Evolutionary conservation across 2,888 invertebrate genomes (phyloP).

Genomic region (Liodrosophila aerea): DNA sequence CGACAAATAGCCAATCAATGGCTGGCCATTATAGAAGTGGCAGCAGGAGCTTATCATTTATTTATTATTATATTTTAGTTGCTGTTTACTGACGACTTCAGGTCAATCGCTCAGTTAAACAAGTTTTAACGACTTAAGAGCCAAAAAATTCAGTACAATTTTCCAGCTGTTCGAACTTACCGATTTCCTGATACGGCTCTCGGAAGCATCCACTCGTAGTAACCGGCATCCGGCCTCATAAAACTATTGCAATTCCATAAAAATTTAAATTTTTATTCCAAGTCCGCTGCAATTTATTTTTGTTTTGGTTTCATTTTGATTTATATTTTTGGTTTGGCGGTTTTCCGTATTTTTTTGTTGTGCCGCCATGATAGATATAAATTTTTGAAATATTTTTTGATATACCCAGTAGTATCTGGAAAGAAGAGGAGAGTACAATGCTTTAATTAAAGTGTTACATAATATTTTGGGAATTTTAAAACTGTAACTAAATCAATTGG

Average conservation of each 20-base stretch:
- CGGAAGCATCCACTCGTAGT: too few relatives aligned
- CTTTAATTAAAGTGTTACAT: too few relatives aligned
- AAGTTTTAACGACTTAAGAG: slow-evolving; percentile 74
- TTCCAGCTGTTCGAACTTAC: slow-evolving; percentile 58
- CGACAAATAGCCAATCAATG: slow-evolving; percentile 63
- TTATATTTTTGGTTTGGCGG: background rate
- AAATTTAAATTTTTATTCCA: slow-evolving; percentile 68
- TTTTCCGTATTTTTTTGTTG: slow-evolving; percentile 1
- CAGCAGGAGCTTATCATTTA: slow-evolving; percentile 40
- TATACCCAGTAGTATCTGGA: background rate
- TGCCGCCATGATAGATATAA: background rate
- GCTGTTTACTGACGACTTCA: slow-evolving; percentile 28
- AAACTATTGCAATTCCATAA: slow-evolving; percentile 75
- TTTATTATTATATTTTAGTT: slow-evolving; percentile 33
- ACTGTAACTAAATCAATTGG: too few relatives aligned
- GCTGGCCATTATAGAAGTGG: slow-evolving; percentile 48
- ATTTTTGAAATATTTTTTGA: slow-evolving; percentile 13
- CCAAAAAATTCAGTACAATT: slow-evolving; percentile 74
- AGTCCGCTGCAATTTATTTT: slow-evolving; percentile 60
- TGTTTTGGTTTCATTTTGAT: slow-evolving; percentile 23
- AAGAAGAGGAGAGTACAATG: too few relatives aligned
- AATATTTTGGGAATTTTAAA: too few relatives aligned
- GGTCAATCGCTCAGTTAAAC: slow-evolving; percentile 47
- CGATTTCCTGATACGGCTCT: slow-evolving; percentile 9
- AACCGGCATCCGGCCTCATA: slow-evolving; percentile 46